A percentile compares a stretch with the other conserved stretches of the same genome.
phyloP scores from a whole-genome alignment of 2,888 invertebrate genomes.

The Acanthopleura granulata region DNA sequence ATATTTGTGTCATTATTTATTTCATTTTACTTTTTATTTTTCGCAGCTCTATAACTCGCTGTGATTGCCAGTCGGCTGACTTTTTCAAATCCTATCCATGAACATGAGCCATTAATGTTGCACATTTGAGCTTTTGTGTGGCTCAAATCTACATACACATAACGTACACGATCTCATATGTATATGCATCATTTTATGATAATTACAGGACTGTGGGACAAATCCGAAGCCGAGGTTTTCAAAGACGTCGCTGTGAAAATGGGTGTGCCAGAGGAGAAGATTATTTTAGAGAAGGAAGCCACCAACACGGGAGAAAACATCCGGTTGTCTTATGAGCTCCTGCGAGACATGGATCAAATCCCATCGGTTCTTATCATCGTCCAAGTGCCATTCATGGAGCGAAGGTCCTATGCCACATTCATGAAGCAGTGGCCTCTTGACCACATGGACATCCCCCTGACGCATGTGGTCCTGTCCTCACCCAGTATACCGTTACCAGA shows the following conservation, averaged over 20 bases:
- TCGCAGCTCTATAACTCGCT: no score
- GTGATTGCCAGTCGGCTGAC: no score
- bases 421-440: slow-evolving; percentile 57
- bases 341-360: slow-evolving; percentile 28
- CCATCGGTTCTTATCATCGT: slow-evolving; percentile 49
- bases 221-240: slow-evolving; percentile 57
- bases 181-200: not conserved
- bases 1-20: not conserved
- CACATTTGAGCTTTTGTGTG: no score
- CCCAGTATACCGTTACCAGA: slow-evolving; percentile 48
- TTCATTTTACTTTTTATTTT: no score
- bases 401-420: slow-evolving; percentile 57
- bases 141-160: not conserved
- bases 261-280: slow-evolving; percentile 47
- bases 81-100: no score
- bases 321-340: slow-evolving; percentile 43
- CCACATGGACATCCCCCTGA: slow-evolving; percentile 26
- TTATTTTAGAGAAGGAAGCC: slow-evolving; percentile 51
- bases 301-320: slow-evolving; percentile 61
- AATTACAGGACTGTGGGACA: slow-evolving; percentile 43
- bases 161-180: not conserved
- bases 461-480: slow-evolving; percentile 48
- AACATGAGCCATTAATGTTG: no score
- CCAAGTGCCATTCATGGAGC: slow-evolving; percentile 61
- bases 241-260: slow-evolving; percentile 42